A percentile compares a stretch with the other conserved stretches of the same genome.
Conservation (phyloP, 1,140 invertebrate genomes). For the Drosophila nasuta region DNA sequence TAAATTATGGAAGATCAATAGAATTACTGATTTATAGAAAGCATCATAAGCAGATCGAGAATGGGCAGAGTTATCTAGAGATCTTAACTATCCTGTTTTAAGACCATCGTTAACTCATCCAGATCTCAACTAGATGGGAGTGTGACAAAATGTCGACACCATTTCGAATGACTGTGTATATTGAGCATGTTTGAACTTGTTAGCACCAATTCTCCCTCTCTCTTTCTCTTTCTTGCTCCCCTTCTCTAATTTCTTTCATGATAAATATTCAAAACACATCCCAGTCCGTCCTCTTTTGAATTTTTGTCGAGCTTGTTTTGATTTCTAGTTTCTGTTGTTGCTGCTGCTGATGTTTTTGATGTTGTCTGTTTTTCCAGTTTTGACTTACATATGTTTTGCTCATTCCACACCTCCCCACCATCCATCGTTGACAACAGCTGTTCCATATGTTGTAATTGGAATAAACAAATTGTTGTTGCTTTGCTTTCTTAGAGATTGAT, state of each 20-base stretch:
- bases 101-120: slow-evolving; percentile 3
- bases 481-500: slow-evolving; percentile 46
- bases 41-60: no score
- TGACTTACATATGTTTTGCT: slow-evolving; percentile 8
- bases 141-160: slow-evolving; percentile 15
- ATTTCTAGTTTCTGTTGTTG: slow-evolving; percentile 42
- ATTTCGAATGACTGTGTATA: slow-evolving; percentile 13
- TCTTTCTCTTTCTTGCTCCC: neutral
- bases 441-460: slow-evolving; percentile 34
- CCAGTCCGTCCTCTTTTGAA: slow-evolving; percentile 9
- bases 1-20: no score
- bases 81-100: slow-evolving; percentile 7
- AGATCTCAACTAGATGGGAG: neutral
- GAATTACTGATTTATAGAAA: no score
- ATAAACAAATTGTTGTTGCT: slow-evolving; percentile 13
- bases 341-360: slow-evolving; percentile 66
- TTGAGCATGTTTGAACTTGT: slow-evolving; percentile 17
- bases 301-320: slow-evolving; percentile 17
- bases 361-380: slow-evolving; percentile 39
- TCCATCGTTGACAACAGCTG: slow-evolving; percentile 52
- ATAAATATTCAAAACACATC: slow-evolving; percentile 60
- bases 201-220: slow-evolving; percentile 13
- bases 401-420: neutral
- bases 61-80: neutral
- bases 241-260: neutral